Evolutionary conservation across 2,113 vertebrate species (phyloP).

Genomic region (Thalassoma bifasciatum): DNA sequence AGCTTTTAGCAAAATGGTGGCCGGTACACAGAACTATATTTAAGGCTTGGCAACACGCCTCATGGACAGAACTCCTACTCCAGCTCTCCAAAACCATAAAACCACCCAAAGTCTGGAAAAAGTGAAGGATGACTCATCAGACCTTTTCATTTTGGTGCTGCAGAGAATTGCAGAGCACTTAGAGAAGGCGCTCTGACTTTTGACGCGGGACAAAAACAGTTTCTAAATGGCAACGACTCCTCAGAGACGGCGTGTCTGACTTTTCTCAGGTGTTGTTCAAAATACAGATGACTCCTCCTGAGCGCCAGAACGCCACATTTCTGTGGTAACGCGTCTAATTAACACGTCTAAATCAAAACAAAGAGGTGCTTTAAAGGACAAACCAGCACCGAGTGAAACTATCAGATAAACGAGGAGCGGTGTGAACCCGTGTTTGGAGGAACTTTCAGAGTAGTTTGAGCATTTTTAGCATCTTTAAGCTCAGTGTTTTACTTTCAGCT

Average conservation of each 20-base stretch:
- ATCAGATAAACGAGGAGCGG: not conserved
- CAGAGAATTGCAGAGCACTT: not conserved
- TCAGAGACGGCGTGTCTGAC: not conserved
- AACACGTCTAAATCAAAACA: not conserved
- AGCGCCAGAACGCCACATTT: not conserved
- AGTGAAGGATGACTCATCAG: slow-evolving; percentile 21
- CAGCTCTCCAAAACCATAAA: slow-evolving; percentile 20
- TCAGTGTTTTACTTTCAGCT: not conserved
- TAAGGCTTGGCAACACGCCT: slow-evolving; percentile 27
- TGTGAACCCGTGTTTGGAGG: too few species aligned
- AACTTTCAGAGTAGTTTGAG: not conserved
- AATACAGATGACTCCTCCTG: not conserved
- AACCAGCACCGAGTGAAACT: too few species aligned
- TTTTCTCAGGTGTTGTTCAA: not conserved
- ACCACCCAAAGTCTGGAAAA: not conserved
- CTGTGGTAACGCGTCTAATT: not conserved
- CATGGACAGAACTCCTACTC: slow-evolving; percentile 3
- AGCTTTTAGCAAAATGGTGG: slow-evolving; percentile 5
- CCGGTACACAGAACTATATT: slow-evolving; percentile 7
- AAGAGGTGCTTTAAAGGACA: too few species aligned
- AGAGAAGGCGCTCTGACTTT: not conserved
- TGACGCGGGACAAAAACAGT: not conserved
- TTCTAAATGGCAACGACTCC: not conserved
- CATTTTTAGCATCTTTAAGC: not conserved
- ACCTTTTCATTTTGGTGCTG: slow-evolving; percentile 7